Percentiles rank a stretch among this genome's conserved stretches.
These are phyloP conservation scores for Amphiprion percula DNA, from an alignment of 2,113 vertebrate genomes.

Conservation along the genomic window DNA sequence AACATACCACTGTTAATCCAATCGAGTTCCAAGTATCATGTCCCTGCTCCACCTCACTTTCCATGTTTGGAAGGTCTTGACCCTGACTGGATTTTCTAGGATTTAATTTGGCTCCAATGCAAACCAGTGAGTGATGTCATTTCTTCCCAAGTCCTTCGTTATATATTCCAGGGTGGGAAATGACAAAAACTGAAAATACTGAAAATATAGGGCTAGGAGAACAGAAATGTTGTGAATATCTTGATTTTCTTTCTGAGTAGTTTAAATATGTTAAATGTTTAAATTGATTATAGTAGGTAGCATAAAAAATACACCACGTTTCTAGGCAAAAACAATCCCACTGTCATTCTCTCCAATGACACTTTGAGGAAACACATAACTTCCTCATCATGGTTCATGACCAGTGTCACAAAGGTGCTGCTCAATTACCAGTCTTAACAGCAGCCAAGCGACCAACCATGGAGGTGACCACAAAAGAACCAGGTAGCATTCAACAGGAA, in stretches of 20 bases:
- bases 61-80: too few relatives aligned
- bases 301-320: background rate
- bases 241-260: background rate
- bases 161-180: too few relatives aligned
- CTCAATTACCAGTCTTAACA: conserved; percentile 75
- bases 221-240: background rate
- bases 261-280: background rate
- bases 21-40: too few relatives aligned
- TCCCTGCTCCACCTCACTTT: too few relatives aligned
- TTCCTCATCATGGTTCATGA: conserved; percentile 56
- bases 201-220: background rate
- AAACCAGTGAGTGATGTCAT: too few relatives aligned
- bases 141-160: too few relatives aligned
- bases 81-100: too few relatives aligned
- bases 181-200: too few relatives aligned
- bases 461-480: conserved; percentile 73
- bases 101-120: too few relatives aligned
- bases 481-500: conserved; percentile 82
- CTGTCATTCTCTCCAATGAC: conserved; percentile 58
- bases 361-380: conserved; percentile 42
- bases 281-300: background rate
- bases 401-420: conserved; percentile 61
- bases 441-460: conserved; percentile 53
- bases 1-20: too few relatives aligned
- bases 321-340: conserved; percentile 1